Conservation (phyloP, 2,113 vertebrate species). For the Brevimyrus niger region DNA sequence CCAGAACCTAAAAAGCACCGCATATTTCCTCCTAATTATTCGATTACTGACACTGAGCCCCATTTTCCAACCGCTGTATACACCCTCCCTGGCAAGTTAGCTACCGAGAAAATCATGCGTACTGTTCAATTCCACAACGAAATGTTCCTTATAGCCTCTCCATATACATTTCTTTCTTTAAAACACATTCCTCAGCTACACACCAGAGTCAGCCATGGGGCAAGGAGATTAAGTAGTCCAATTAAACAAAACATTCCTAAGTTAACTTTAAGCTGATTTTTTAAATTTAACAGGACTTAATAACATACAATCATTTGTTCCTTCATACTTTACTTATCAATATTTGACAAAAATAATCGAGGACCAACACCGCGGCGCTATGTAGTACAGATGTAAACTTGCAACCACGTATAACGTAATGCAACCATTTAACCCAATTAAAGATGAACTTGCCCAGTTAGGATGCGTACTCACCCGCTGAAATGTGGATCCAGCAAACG, state of each 20-base stretch:
- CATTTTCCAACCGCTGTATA: not conserved
- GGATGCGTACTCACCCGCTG: slow-evolving; percentile 50
- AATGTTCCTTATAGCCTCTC: not conserved
- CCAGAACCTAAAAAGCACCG: not conserved
- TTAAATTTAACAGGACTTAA: not conserved
- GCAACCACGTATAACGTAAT: not conserved
- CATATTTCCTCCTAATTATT: not conserved
- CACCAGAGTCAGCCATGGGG: not conserved
- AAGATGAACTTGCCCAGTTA: not conserved
- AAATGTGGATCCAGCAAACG: slow-evolving; percentile 48
- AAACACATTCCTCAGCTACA: not conserved
- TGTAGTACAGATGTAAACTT: not conserved
- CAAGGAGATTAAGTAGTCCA: not conserved
- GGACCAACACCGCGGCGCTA: not conserved
- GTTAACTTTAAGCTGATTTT: not conserved
- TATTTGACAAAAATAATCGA: not conserved
- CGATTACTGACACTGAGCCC: not conserved
- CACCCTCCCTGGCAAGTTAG: not conserved
- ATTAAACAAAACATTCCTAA: not conserved
- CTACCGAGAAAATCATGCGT: not conserved
- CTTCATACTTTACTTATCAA: not conserved
- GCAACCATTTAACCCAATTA: not conserved
- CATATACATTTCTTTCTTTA: not conserved
- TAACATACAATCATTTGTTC: not conserved
- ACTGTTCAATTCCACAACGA: not conserved